A percentile compares a stretch with the other conserved stretches of the same genome.
Evolutionary conservation across 2,113 vertebrate species (phyloP).

Genomic region (Gila orcuttii): DNA sequence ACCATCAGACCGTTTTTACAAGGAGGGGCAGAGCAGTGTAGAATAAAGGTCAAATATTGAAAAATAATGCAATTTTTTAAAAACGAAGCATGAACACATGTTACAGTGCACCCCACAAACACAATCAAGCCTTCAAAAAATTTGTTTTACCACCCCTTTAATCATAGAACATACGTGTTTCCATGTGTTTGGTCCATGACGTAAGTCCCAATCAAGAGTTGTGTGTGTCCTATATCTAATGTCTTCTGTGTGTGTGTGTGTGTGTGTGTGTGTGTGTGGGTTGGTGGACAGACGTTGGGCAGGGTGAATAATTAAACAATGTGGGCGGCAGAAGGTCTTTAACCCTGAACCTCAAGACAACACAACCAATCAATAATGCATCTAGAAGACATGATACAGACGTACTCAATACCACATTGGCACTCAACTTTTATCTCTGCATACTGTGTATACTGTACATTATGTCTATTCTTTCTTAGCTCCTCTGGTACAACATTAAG

Average conservation of each 20-base stretch:
- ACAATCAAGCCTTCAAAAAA: no score
- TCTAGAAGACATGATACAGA: slow-evolving; percentile 63
- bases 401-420: slow-evolving; percentile 4
- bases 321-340: slow-evolving; percentile 69
- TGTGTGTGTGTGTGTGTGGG: slow-evolving; percentile 40
- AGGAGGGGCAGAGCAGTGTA: no score
- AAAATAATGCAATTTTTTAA: no score
- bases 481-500: neutral
- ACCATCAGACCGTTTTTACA: no score
- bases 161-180: neutral
- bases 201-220: neutral
- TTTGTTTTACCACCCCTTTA: no score
- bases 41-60: no score
- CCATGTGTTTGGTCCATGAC: neutral
- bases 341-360: slow-evolving; percentile 73
- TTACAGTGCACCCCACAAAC: no score
- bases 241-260: slow-evolving; percentile 38
- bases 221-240: neutral
- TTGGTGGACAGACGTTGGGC: slow-evolving; percentile 55
- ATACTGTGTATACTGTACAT: neutral
- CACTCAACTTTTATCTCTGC: neutral
- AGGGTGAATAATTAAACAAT: slow-evolving; percentile 74
- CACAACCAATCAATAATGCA: slow-evolving; percentile 75
- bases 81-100: no score
- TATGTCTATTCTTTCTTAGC: neutral